Evolutionary conservation across 2,797 vertebrate genomes (phyloP), one percentile per base, ranked within the genome.

Genomic region (Alca torda): DNA sequence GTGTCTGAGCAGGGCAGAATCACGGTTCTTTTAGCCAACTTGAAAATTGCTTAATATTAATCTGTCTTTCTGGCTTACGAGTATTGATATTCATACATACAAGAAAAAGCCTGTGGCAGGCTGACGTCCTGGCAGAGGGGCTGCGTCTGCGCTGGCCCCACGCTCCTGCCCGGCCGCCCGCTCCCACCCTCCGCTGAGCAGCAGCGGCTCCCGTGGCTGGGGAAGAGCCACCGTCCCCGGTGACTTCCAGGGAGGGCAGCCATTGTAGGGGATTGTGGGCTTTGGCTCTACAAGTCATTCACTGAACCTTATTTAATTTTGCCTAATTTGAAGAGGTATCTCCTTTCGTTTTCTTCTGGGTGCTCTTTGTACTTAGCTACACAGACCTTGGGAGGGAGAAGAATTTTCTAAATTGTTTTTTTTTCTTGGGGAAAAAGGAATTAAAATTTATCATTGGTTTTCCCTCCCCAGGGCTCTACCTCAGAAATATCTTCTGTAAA

Each of bases 281-380:
- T 92, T 87, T 85, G 87, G 18, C 76, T 90, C 46, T 43, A 2
- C 35, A 18, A 26, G 41, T 78, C 3, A 0, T 56, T 86, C 85
- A 31, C 70, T 92, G 86, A 73, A 56, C 77, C 67, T 91, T 48
- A 11, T 18, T 76, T 82, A 67, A 64, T 79, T 91, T 59, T 65
- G 70, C 45, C 63, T 74, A 13, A 90, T 79, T 76, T 70, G 60
- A 73, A 53, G 57, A 82, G 3, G 3, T 53, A 30, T 87, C 77
- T 90, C 69, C 69, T 43, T 83, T 81, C 33, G 16, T 93, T 95
- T 82, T 84, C 67, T 84, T 68, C 74, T 80, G 61, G 60, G 57
- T 89, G 79, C 37, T 84, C 73, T 90, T 84, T 93, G 53, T 59
- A 25, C 53, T 51, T 46, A 37, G 56, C 70, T 76, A 12, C 67